phyloP scores from a whole-genome alignment of 1,140 invertebrate genomes.

The Drosophila pachea region DNA sequence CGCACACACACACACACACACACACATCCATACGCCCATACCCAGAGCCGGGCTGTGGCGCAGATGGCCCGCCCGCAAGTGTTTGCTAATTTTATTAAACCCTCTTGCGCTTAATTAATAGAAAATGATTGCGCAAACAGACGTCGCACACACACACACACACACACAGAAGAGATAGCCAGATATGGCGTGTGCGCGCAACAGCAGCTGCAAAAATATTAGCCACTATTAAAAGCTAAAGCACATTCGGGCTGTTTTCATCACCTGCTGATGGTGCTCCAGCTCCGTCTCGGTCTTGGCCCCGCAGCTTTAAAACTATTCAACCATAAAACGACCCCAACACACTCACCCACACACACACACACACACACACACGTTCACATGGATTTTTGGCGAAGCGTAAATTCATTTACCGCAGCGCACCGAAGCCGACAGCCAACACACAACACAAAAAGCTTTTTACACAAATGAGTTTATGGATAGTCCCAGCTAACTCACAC shows the following conservation, averaged over 20 bases:
- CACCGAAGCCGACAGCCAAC: constrained; percentile 24
- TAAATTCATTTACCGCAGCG: constrained; percentile 70
- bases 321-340: constrained; percentile 65
- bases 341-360: constrained; percentile 22
- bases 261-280: constrained; percentile 37
- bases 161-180: constrained; percentile 10
- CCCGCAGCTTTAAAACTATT: constrained; percentile 65
- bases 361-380: constrained; percentile 7
- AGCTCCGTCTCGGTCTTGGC: constrained; percentile 28
- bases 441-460: constrained; percentile 64
- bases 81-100: constrained; percentile 75
- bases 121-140: constrained; percentile 69
- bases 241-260: constrained; percentile 29
- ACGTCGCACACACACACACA: constrained; percentile 25
- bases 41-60: constrained; percentile 13
- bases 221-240: constrained; percentile 55
- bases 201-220: constrained; percentile 54
- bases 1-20: constrained; percentile 8
- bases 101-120: constrained; percentile 73
- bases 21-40: constrained; percentile 1
- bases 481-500: constrained; percentile 1
- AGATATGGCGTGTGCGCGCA: background rate
- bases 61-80: constrained; percentile 49
- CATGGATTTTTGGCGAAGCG: constrained; percentile 36
- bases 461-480: constrained; percentile 75